Percentiles rank a stretch among this genome's conserved stretches.
These are phyloP conservation scores for Phacellophora camtschatica DNA, from an alignment of 30 jellyfish, hydroid and myxozoan species.

Conservation along the genomic window DNA sequence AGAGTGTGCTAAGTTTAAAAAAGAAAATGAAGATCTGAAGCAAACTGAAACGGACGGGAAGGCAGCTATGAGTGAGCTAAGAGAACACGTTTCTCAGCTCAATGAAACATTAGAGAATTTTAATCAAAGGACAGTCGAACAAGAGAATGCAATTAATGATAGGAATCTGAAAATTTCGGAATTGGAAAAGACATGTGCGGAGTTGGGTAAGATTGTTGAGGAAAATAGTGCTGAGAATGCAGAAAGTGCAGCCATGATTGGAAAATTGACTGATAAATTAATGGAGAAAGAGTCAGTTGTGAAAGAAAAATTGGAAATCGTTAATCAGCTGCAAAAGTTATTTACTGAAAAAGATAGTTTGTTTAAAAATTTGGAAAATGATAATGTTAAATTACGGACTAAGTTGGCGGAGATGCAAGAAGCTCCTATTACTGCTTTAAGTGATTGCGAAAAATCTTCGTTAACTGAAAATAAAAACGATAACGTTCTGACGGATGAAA, in stretches of 20 bases:
- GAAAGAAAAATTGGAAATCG: neutral
- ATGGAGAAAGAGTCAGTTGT: slow-evolving; percentile 1
- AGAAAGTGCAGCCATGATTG: neutral
- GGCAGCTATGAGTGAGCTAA: neutral
- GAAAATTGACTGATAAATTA: neutral
- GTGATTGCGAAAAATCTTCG: too few relatives aligned
- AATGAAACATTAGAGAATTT: neutral
- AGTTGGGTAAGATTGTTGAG: neutral
- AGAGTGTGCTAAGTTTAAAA: neutral
- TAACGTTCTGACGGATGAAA: neutral
- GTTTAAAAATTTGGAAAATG: slow-evolving; percentile 29
- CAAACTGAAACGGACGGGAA: too few relatives aligned
- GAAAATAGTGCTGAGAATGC: neutral
- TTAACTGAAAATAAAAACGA: too few relatives aligned
- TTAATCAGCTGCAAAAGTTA: slow-evolving; percentile 11
- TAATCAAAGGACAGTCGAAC: neutral
- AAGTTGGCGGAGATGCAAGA: neutral
- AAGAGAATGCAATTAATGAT: neutral
- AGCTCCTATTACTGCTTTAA: too few relatives aligned
- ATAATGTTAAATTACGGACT: slow-evolving; percentile 29
- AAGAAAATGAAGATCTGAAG: neutral
- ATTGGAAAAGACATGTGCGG: neutral
- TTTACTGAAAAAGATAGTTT: neutral
- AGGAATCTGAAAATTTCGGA: neutral
- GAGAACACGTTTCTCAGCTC: neutral